Evolutionary conservation across 2,888 invertebrate species (phyloP), one percentile per base, ranked within the genome.

Genomic region (Cyrtodaria siliqua): DNA sequence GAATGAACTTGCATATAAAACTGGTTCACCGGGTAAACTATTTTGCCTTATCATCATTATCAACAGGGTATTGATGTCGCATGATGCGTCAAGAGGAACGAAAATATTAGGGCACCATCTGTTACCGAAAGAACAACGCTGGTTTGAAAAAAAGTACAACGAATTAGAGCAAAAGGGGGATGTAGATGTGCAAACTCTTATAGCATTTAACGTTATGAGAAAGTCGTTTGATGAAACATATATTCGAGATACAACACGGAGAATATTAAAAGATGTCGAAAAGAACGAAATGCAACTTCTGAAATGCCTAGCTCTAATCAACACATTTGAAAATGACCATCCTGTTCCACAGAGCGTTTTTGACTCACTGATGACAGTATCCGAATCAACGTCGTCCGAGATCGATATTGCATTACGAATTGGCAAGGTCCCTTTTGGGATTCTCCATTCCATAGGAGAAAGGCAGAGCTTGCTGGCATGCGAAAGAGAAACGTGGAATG

Each of bases 201-300:
- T 76, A 33, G 55, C 76, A 26, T 76, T 76, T 24, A 76, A 76
- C 38, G 66, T 66, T 3, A 71, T 76, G 76, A 49, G 76, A 29
- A 50, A 71, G n/a, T 50, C 56, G 6, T 76, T 76, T 57, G 71
- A 66, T 33, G 4, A 24, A 23, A 24, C 49, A 24, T 76, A 62
- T 47, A 67, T 76, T 16, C 8, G 47, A 8, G 60, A 57, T 26
- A 42, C 62, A 6, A 47, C 61, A 12, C 33, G 27, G 9, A n/a
- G 47, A 0, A 52, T 76, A n/a, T 24, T 76, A 29, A 18, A 60
- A 23, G 71, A 50, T 42, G 67, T 71, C n/a, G 56, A 40, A 9
- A 50, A 56, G 2, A 62, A 20, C 20, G 76, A 76, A 56, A 23
- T 29, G 6, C 12, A 20, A 4, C 59, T 76, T 6, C 38, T 76